phyloP scores from a whole-genome alignment of 2,797 vertebrate species.

The Lacerta agilis region DNA sequence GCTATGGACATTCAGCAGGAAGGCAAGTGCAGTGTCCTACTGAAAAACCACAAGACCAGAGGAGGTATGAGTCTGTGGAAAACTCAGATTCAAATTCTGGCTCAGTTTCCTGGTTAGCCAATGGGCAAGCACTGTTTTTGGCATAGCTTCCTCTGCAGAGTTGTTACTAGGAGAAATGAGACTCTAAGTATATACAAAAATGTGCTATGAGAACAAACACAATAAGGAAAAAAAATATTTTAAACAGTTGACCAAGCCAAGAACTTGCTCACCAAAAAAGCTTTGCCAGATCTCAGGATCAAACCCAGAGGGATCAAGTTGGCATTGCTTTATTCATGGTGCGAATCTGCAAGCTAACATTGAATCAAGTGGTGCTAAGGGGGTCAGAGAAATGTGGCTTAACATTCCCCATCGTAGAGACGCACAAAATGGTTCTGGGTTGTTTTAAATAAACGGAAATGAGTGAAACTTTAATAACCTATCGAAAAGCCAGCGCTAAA shows the following conservation, averaged over 20 bases:
- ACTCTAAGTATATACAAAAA: background rate
- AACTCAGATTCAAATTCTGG: background rate
- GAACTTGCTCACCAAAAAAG: background rate
- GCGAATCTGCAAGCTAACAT: background rate
- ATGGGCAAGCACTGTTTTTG: background rate
- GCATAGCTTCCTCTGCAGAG: background rate
- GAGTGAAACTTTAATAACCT: background rate
- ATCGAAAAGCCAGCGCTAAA: background rate
- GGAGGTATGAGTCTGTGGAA: background rate
- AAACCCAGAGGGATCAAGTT: background rate
- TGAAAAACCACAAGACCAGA: background rate
- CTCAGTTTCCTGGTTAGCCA: background rate
- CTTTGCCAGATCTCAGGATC: background rate
- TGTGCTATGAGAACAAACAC: background rate
- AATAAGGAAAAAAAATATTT: background rate
- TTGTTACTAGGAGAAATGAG: background rate
- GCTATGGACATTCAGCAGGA: background rate
- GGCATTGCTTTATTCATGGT: background rate
- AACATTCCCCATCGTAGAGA: background rate
- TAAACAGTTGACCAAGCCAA: background rate
- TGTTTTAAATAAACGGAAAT: conserved; percentile 3
- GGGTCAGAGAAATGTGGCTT: background rate
- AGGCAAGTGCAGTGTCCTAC: background rate
- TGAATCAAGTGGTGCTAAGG: background rate
- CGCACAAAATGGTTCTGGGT: accelerated